Evolutionary conservation across 2,888 invertebrate species (phyloP).

Genomic region (Dendrolimus houi): DNA sequence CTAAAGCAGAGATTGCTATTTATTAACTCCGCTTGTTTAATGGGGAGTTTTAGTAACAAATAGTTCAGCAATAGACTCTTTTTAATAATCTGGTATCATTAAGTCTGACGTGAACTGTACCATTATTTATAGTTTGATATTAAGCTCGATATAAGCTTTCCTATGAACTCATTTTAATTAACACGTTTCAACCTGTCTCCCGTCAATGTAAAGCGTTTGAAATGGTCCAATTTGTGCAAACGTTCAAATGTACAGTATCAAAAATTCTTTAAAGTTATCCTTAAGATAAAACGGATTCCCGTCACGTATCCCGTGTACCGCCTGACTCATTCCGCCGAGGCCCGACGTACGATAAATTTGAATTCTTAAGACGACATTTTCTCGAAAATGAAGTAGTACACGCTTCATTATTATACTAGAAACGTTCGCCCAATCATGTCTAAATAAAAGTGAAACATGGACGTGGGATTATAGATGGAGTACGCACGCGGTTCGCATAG

Average conservation of each 20-base stretch:
- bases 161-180: no score
- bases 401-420: conserved; percentile 22
- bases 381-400: conserved; percentile 29
- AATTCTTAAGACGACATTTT: conserved; percentile 44
- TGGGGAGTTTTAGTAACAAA: no score
- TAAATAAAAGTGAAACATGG: conserved; percentile 33
- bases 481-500: conserved; percentile 8
- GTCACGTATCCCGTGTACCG: conserved; percentile 51
- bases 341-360: conserved; percentile 44
- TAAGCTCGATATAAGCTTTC: no score
- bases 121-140: no score
- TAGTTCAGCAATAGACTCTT: no score
- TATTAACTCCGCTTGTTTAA: no score
- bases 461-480: conserved; percentile 16
- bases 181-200: no score
- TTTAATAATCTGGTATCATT: no score
- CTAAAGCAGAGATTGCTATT: no score
- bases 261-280: conserved; percentile 26
- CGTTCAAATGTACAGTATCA: conserved; percentile 10
- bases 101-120: no score
- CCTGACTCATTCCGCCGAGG: conserved; percentile 42
- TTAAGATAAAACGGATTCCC: conserved; percentile 35
- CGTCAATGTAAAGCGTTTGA: no score
- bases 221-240: no score
- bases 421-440: conserved; percentile 32